phyloP scores from a whole-genome alignment of 1,140 invertebrate genomes.

The Drosophila bifasciata region DNA sequence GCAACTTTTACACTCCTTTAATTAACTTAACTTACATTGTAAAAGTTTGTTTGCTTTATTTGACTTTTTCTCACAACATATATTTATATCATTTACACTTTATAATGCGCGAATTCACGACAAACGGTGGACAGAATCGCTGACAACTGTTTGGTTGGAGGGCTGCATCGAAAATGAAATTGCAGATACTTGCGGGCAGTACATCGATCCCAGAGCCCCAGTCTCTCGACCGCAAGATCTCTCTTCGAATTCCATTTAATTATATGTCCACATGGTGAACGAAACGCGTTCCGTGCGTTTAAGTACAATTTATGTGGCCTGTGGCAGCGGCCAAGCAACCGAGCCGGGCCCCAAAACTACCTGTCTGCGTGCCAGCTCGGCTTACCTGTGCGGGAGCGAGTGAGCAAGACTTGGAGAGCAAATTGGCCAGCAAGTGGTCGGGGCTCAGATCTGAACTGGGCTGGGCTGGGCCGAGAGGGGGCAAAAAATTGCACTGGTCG shows the following conservation, averaged over 20 bases:
- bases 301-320: slow-evolving; percentile 71
- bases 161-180: slow-evolving; percentile 48
- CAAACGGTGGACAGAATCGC: background rate
- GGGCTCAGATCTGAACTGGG: slow-evolving; percentile 16
- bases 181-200: slow-evolving; percentile 32
- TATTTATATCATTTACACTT: too few species aligned
- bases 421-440: slow-evolving; percentile 17
- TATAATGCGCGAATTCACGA: background rate
- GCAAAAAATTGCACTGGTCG: slow-evolving; percentile 69
- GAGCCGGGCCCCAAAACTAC: slow-evolving; percentile 45
- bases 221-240: slow-evolving; percentile 18
- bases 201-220: slow-evolving; percentile 24
- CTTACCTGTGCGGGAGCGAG: slow-evolving; percentile 36
- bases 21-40: slow-evolving; percentile 9
- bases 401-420: slow-evolving; percentile 10
- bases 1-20: slow-evolving; percentile 2
- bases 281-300: slow-evolving; percentile 49
- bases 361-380: slow-evolving; percentile 30
- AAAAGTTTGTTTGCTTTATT: background rate
- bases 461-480: slow-evolving; percentile 3
- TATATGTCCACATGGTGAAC: slow-evolving; percentile 42
- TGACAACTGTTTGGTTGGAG: slow-evolving; percentile 35
- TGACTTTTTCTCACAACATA: background rate
- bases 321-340: slow-evolving; percentile 20
- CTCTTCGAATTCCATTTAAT: slow-evolving; percentile 67